These are phyloP conservation scores for Numida meleagris DNA, from an alignment of 2,113 vertebrate species.

Conservation along the genomic window DNA sequence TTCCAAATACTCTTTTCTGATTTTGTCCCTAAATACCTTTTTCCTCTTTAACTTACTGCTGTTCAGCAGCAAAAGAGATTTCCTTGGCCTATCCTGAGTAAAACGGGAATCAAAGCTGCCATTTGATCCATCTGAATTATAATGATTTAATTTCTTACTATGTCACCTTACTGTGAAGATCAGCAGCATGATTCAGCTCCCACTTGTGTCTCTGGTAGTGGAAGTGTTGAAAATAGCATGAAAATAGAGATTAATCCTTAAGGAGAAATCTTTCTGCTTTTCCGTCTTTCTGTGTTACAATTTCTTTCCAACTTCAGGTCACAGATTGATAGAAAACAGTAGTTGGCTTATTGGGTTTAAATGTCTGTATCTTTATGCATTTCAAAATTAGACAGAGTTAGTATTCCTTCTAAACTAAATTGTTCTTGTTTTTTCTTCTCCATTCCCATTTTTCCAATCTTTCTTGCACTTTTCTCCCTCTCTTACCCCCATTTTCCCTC, in stretches of 20 bases:
- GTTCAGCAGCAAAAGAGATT: neutral
- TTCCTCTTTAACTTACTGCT: neutral
- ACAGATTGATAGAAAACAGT: neutral
- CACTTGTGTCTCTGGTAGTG: neutral
- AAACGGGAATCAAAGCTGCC: neutral
- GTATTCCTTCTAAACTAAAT: conserved; percentile 24
- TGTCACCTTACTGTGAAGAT: neutral
- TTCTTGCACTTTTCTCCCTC: neutral
- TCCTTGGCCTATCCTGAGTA: neutral
- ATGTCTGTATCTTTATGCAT: neutral
- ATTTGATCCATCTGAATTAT: neutral
- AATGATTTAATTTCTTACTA: neutral
- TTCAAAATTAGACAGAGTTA: neutral
- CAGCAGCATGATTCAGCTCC: neutral
- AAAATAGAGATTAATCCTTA: neutral
- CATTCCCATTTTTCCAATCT: neutral
- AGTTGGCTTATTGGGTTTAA: neutral
- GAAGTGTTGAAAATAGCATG: neutral
- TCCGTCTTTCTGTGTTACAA: neutral
- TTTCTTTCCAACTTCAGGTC: neutral
- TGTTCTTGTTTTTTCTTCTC: conserved; percentile 4
- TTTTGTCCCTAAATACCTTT: neutral
- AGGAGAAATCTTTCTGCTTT: neutral
- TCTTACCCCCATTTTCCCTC: neutral
- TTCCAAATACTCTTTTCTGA: neutral